These are phyloP conservation scores for Aromia moschata DNA, from an alignment of 2,888 invertebrate species.

Conservation along the genomic window DNA sequence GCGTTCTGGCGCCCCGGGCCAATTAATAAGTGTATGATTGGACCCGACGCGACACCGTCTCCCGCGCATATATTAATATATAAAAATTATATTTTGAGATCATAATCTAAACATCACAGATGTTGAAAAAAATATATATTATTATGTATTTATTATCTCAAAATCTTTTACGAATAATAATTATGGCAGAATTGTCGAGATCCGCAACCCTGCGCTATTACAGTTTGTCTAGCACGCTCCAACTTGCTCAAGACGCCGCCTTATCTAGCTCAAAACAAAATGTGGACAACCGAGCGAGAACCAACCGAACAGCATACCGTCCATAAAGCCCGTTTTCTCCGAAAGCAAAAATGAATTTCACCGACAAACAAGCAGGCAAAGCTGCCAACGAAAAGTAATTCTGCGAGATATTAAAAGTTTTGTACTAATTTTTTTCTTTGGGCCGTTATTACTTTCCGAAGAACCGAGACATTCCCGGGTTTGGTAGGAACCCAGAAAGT, in stretches of 20 bases:
- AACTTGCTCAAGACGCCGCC: neutral
- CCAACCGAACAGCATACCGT: slow-evolving; percentile 29
- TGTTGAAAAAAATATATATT: slow-evolving; percentile 67
- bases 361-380: slow-evolving; percentile 40
- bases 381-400: slow-evolving; percentile 42
- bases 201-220: slow-evolving; percentile 47
- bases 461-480: slow-evolving; percentile 12
- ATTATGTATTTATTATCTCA: slow-evolving; percentile 50
- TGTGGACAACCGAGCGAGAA: slow-evolving; percentile 13
- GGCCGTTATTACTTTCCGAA: slow-evolving; percentile 29
- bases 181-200: slow-evolving; percentile 51
- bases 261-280: neutral
- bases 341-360: slow-evolving; percentile 22
- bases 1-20: slow-evolving; percentile 13
- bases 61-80: slow-evolving; percentile 46
- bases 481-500: neutral
- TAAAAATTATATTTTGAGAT: slow-evolving; percentile 59
- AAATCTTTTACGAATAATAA: slow-evolving; percentile 43
- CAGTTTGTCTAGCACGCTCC: slow-evolving; percentile 31
- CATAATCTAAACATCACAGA: slow-evolving; percentile 75
- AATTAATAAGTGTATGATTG: slow-evolving; percentile 21
- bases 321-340: slow-evolving; percentile 32
- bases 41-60: slow-evolving; percentile 26
- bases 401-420: slow-evolving; percentile 32
- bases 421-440: slow-evolving; percentile 42